Percentiles rank a stretch among this genome's conserved stretches.
Conservation (phyloP, 2,797 vertebrate species). For the Sebastes oblongus region DNA sequence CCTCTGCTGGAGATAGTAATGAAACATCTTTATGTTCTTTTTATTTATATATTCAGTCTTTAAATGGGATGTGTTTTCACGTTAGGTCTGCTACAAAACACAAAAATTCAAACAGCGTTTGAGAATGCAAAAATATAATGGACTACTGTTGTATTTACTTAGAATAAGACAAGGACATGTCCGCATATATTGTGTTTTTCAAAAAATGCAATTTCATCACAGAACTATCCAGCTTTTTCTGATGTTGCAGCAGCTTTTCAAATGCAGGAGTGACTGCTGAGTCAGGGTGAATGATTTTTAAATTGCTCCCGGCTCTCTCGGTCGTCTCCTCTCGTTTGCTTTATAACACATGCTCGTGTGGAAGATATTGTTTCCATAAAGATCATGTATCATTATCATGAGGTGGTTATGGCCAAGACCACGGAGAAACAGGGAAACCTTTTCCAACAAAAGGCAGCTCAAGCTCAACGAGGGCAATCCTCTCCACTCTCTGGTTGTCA, state of each 20-base stretch:
- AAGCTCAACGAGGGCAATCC: slow-evolving; percentile 64
- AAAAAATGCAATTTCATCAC: background rate
- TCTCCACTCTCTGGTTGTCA: slow-evolving; percentile 74
- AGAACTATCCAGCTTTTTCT: background rate
- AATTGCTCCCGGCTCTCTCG: background rate
- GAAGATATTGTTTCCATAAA: background rate
- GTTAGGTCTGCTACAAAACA: background rate
- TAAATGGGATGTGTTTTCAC: background rate
- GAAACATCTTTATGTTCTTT: background rate
- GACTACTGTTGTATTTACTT: background rate
- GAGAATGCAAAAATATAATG: background rate
- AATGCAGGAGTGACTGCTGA: background rate
- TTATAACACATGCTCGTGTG: background rate
- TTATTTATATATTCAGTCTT: background rate
- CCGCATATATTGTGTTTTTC: background rate
- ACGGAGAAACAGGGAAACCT: slow-evolving; percentile 57
- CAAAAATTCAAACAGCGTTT: background rate
- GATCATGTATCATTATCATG: slow-evolving; percentile 4
- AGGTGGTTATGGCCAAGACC: slow-evolving; percentile 24
- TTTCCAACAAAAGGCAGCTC: slow-evolving; percentile 47
- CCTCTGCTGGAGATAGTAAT: slow-evolving; percentile 9
- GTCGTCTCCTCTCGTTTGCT: background rate
- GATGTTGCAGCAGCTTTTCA: slow-evolving; percentile 4
- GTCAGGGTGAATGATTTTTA: slow-evolving; percentile 14
- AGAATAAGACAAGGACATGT: background rate